Conservation (phyloP, 2,797 vertebrate genomes). For the Anolis apletophallus region DNA sequence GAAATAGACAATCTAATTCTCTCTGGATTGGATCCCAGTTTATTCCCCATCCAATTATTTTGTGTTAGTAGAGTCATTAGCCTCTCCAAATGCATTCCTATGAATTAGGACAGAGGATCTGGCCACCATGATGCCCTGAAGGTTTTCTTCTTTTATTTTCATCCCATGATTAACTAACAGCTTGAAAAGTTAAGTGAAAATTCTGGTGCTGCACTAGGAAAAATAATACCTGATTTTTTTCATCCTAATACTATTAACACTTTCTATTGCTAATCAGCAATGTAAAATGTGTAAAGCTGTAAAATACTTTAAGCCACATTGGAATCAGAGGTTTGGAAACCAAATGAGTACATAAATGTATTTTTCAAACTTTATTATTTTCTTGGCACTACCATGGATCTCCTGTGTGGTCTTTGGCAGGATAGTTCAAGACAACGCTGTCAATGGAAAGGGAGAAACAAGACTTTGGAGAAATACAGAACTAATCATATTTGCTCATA, state of each 20-base stretch:
- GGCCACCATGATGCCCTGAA: background rate
- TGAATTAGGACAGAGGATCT: background rate
- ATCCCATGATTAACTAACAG: slow-evolving; percentile 12
- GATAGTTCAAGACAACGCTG: slow-evolving; percentile 3
- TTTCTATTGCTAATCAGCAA: background rate
- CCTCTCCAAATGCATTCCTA: background rate
- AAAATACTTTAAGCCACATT: background rate
- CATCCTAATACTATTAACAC: background rate
- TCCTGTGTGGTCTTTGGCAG: slow-evolving; percentile 15
- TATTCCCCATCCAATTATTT: background rate
- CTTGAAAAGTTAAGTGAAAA: slow-evolving; percentile 17
- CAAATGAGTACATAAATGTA: background rate
- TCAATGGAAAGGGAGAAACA: slow-evolving; percentile 16
- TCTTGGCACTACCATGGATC: slow-evolving; percentile 1
- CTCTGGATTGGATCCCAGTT: too few species aligned
- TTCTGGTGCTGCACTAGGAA: slow-evolving; percentile 12
- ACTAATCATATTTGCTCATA: background rate
- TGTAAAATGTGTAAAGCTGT: background rate
- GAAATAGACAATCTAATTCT: background rate
- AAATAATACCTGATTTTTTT: background rate
- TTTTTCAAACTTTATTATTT: background rate
- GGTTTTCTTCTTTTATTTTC: slow-evolving; percentile 16
- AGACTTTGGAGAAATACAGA: background rate
- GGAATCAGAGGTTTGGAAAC: background rate
- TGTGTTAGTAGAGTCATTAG: background rate